These are phyloP conservation scores for Pipra filicauda DNA, from an alignment of 2,113 vertebrate species.

Conservation along the genomic window DNA sequence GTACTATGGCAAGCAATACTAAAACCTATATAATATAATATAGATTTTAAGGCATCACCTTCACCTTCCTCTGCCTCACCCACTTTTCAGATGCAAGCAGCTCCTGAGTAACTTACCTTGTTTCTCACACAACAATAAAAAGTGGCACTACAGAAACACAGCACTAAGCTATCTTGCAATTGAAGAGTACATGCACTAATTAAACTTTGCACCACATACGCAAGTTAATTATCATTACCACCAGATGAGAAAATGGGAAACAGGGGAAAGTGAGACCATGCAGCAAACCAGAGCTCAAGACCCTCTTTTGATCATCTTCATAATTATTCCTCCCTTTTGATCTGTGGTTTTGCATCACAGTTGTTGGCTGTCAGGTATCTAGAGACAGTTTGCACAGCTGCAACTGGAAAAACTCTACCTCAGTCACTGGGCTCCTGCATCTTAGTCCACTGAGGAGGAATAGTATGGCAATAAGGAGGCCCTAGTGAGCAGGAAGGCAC, in stretches of 20 bases:
- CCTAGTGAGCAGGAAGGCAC: not conserved
- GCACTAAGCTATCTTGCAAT: not conserved
- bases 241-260: not conserved
- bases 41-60: not conserved
- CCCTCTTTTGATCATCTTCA: not conserved
- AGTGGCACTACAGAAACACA: not conserved
- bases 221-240: not conserved
- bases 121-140: not conserved
- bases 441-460: not conserved
- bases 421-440: not conserved
- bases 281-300: not conserved
- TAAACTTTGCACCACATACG: not conserved
- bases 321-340: not conserved
- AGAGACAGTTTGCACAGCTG: not conserved
- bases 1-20: too few relatives aligned
- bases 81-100: not conserved
- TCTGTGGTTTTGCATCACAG: not conserved
- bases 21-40: too few relatives aligned
- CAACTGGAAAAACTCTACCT: not conserved
- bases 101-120: not conserved
- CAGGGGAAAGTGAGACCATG: not conserved
- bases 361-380: not conserved
- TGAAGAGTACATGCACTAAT: not conserved
- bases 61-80: not conserved
- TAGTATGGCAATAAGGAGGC: not conserved